A percentile compares a stretch with the other conserved stretches of the same genome.
Conservation (phyloP, 2,888 invertebrate genomes). For the Philaethria dido region DNA sequence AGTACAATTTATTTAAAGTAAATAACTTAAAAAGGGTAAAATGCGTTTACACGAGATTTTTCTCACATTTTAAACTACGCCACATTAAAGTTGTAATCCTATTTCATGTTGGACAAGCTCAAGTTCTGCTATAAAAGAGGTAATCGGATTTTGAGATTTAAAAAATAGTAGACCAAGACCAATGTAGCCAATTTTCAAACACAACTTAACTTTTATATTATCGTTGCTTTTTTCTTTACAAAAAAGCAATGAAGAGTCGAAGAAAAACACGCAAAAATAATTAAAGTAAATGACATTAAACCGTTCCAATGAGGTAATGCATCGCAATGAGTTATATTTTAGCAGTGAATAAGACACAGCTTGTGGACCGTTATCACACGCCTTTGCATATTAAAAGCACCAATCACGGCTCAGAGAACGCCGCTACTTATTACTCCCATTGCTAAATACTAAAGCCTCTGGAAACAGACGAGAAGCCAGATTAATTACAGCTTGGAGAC, state of each 20-base stretch:
- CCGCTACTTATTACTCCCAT: slow-evolving; percentile 59
- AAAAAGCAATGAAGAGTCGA: not conserved
- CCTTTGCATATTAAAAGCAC: slow-evolving; percentile 64
- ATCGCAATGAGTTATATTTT: slow-evolving; percentile 27
- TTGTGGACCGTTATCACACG: slow-evolving; percentile 46
- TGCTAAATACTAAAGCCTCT: slow-evolving; percentile 52
- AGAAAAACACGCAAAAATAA: not conserved
- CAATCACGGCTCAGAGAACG: slow-evolving; percentile 58
- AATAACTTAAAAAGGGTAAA: slow-evolving; percentile 24
- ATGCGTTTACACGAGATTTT: slow-evolving; percentile 29
- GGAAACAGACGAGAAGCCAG: slow-evolving; percentile 52
- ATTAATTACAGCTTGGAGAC: slow-evolving; percentile 62
- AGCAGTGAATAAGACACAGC: slow-evolving; percentile 39
- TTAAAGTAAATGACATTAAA: not conserved
- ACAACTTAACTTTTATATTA: not conserved
- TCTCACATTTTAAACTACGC: slow-evolving; percentile 35
- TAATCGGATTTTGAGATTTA: slow-evolving; percentile 34
- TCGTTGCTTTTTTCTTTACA: not conserved
- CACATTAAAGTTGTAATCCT: slow-evolving; percentile 38
- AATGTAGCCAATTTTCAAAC: slow-evolving; percentile 3
- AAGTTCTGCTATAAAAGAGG: slow-evolving; percentile 33
- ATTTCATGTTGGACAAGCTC: slow-evolving; percentile 34
- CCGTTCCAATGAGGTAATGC: slow-evolving; percentile 8
- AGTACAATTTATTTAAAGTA: slow-evolving; percentile 16
- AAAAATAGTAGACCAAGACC: not conserved